These are phyloP conservation scores for Passerina amoena DNA, from an alignment of 2,113 vertebrate species.

Conservation along the genomic window DNA sequence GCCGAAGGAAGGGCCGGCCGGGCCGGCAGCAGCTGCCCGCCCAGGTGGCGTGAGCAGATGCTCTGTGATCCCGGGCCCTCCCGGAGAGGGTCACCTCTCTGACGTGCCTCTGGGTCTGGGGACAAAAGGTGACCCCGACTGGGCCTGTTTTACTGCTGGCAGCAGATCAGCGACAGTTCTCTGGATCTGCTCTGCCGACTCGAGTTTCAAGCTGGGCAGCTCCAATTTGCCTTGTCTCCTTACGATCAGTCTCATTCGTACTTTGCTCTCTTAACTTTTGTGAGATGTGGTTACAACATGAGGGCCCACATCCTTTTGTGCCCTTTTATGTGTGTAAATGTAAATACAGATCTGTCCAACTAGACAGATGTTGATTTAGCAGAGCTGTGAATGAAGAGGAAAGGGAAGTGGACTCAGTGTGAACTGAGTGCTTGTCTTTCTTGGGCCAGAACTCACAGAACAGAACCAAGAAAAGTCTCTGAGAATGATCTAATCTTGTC, in stretches of 20 bases:
- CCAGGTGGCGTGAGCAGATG: neutral
- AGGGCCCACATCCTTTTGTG: neutral
- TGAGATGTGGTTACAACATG: neutral
- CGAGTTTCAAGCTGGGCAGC: neutral
- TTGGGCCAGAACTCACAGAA: neutral
- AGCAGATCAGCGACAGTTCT: fast-evolving
- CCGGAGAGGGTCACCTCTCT: neutral
- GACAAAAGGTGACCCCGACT: neutral
- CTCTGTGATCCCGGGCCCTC: neutral
- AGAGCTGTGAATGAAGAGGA: neutral
- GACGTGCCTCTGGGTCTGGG: neutral
- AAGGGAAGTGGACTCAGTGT: neutral
- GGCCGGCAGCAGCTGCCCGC: neutral
- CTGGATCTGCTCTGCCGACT: neutral
- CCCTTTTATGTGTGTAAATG: neutral
- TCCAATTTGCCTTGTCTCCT: neutral
- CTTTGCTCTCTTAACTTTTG: neutral
- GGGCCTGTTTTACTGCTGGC: neutral
- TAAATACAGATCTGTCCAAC: neutral
- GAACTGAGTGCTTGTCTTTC: neutral
- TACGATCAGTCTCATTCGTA: neutral
- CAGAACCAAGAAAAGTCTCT: neutral
- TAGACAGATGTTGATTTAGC: neutral
- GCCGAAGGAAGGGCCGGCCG: neutral
- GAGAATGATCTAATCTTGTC: neutral